phyloP scores from a whole-genome alignment of 1,140 invertebrate species.

The Batillaria attramentaria region DNA sequence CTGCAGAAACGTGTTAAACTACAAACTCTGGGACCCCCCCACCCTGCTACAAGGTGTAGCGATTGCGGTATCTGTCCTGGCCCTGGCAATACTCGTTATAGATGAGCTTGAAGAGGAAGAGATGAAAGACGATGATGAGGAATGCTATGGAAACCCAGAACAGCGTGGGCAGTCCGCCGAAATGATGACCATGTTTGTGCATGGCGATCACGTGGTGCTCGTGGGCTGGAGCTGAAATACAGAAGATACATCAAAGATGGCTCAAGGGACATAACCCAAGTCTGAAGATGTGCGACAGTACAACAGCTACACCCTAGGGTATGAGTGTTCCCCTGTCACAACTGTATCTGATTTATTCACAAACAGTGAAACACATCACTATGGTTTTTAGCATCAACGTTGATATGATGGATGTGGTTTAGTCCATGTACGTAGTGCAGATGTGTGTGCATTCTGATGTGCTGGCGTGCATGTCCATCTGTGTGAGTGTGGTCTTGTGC shows the following conservation, averaged over 20 bases:
- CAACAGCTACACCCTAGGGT: neutral
- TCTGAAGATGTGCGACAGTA: neutral
- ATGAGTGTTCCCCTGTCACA: no score
- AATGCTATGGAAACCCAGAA: constrained; percentile 94
- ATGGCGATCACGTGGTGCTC: constrained; percentile 92
- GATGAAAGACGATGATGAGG: constrained; percentile 92
- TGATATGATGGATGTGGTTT: no score
- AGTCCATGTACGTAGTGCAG: no score
- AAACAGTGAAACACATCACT: no score
- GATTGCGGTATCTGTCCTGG: constrained; percentile 52
- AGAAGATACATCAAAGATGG: no score
- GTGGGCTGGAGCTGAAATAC: constrained; percentile 86
- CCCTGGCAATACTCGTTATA: constrained; percentile 81
- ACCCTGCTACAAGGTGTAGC: constrained; percentile 41
- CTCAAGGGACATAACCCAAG: neutral
- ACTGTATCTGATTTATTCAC: no score
- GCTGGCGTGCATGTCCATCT: no score
- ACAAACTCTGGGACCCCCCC: no score
- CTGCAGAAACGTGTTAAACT: no score
- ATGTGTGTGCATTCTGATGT: no score
- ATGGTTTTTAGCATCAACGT: no score
- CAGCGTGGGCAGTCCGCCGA: constrained; percentile 90
- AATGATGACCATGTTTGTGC: constrained; percentile 91
- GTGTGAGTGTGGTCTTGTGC: no score
- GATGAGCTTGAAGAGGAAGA: constrained; percentile 94